phyloP scores from a whole-genome alignment of 2,113 vertebrate genomes.

The Pomatostomus ruficeps region DNA sequence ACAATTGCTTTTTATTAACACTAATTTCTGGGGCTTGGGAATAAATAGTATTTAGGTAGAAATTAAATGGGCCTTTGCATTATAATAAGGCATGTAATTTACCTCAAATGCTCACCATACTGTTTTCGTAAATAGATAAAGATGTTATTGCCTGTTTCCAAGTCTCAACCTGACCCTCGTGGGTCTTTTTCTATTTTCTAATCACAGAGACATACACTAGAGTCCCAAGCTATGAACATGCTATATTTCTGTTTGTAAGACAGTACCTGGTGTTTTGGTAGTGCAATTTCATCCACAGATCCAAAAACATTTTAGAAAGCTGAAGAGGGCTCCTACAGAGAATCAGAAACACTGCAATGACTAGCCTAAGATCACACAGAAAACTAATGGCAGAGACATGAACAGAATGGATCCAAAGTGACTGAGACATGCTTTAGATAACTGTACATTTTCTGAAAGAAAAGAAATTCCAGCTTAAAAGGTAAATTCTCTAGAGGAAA shows the following conservation, averaged over 20 bases:
- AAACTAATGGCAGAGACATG: not conserved
- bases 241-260: not conserved
- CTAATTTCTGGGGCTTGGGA: not conserved
- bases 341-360: not conserved
- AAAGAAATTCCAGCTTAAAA: not conserved
- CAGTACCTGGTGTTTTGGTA: not conserved
- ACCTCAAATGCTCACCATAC: not conserved
- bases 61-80: not conserved
- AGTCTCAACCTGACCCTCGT: not conserved
- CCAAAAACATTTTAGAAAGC: slow-evolving; percentile 13
- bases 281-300: slow-evolving; percentile 19
- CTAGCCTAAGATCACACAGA: slow-evolving; percentile 14
- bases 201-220: not conserved
- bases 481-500: slow-evolving; percentile 3
- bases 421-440: not conserved
- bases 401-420: not conserved
- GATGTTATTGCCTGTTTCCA: not conserved
- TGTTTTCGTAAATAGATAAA: not conserved
- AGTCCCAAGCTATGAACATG: not conserved
- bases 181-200: not conserved
- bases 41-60: not conserved
- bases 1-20: not conserved
- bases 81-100: not conserved
- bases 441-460: not conserved
- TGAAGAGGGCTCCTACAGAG: slow-evolving; percentile 6